phyloP scores from a whole-genome alignment of 2,888 invertebrate genomes.

The Diarsia mendica region DNA sequence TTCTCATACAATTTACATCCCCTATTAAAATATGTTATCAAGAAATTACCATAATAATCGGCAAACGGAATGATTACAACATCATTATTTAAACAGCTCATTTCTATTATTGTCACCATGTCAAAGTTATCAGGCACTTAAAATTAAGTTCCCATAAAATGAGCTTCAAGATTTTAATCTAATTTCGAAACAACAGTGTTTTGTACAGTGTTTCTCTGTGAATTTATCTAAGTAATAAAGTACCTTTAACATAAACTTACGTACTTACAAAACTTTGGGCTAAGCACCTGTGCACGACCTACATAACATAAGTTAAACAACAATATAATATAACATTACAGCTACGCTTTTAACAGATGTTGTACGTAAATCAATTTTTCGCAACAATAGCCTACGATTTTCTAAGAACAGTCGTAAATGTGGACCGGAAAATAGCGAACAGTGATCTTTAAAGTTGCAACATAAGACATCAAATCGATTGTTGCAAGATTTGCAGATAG shows the following conservation, averaged over 20 bases:
- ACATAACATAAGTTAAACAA: slow-evolving; percentile 73
- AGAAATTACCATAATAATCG: slow-evolving; percentile 29
- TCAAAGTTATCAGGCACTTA: slow-evolving; percentile 44
- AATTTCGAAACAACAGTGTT: slow-evolving; percentile 41
- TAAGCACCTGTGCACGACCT: slow-evolving; percentile 67
- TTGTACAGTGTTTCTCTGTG: slow-evolving; percentile 45
- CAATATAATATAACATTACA: slow-evolving; percentile 75
- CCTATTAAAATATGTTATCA: slow-evolving; percentile 22
- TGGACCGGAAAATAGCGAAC: slow-evolving; percentile 32
- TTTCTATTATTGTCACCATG: slow-evolving; percentile 35
- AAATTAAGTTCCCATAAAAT: slow-evolving; percentile 50
- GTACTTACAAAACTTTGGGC: slow-evolving; percentile 58
- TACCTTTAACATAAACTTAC: slow-evolving; percentile 43
- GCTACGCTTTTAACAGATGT: slow-evolving; percentile 81
- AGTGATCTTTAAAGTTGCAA: slow-evolving; percentile 44
- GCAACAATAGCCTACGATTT: slow-evolving; percentile 80
- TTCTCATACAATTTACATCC: not conserved
- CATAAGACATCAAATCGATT: slow-evolving; percentile 58
- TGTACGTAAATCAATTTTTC: slow-evolving; percentile 89
- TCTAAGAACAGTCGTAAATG: slow-evolving; percentile 54
- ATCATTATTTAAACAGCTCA: slow-evolving; percentile 38
- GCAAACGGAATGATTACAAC: slow-evolving; percentile 18
- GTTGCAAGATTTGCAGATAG: slow-evolving; percentile 52
- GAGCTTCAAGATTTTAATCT: slow-evolving; percentile 42
- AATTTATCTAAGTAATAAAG: slow-evolving; percentile 55